Evolutionary conservation across 1,140 invertebrate species (phyloP), one percentile per base, ranked within the genome.

Genomic region (Brachionus sp.): DNA sequence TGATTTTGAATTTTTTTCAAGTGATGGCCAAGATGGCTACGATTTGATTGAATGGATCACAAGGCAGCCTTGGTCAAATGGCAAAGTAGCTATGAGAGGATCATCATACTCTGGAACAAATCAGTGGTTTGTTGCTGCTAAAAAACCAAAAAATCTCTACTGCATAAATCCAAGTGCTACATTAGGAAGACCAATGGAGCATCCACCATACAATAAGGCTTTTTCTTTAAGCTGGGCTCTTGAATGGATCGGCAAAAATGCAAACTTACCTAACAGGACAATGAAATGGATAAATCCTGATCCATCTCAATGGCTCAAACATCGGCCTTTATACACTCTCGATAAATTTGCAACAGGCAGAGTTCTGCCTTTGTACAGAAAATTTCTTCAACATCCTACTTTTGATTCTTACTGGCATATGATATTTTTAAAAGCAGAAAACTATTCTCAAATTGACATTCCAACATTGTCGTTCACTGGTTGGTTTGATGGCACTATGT

Each of bases 31-130:
- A 53, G 77, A 78, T 64, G 57, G 46, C 0, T 78, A 53, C 50
- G 46, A 78, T 78, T 39, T 78, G 23, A 78, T 78, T 23, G 75
- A 78, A 78, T 78, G 77, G 77, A 53, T 78, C 6, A 23, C 16
- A 3, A 42, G 42, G 25, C 73, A 77, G 16, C 73, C 25, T 9
- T 77, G 73, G 73, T 78, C 75, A 23, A 78, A 78, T 23, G 42
- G 19, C n/a, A 78, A 78, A 78, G 44, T 78, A 7, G 75, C 23
- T n/a, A 78, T 78, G 75, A 9, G 75, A 35, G 77, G 77, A 5
- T 62, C 50, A 25, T 82, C 77, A 39, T 82, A 82, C 25, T 25
- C 77, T 16, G 77, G 77, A 4, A 82, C 77, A 9, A 82, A 82
- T 82, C 77, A 82, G 62, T 82, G 50, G 77, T 82, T 13, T 82